Base-by-base conservation (phyloP, 2,888 invertebrate genomes). In the Drosophila cracens region DNA sequence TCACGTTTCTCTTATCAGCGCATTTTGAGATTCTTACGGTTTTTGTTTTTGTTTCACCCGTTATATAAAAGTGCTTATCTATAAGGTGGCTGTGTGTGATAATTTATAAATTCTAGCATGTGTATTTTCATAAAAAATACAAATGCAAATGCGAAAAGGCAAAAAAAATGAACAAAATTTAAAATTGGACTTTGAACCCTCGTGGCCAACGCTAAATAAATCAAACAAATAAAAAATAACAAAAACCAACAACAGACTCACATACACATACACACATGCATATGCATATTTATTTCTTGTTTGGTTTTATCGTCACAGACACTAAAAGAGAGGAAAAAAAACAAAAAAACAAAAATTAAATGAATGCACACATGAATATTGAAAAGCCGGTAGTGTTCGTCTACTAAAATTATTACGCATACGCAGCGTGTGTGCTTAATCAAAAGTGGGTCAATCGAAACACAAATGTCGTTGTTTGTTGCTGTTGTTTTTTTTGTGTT, bases 321-420 rank as follows among this genome's bases (percentile, higher is more conserved):
- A 46, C 36, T 25, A 11, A 46, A 11, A 34, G 48, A 46, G 34
- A 34, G 8, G 21, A 3, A 38, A 18, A 46, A 60, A 11, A 53
- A 16, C 58, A 43, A 31, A 27, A 52, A 21, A 25, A 43, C 11
- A 11, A 11, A 51, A 36, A 16, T 52, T 16, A 57, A 46, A 33
- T 49, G 36, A 65, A 61, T 60, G 49, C 34, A 71, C 38, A 64
- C 49, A 70, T 73, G 73, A 79, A 77, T 73, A 69, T 75, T 72
- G 73, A 88, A 89, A 88, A 70, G 85, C 85, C 85, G 85, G 85
- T 83, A 88, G 81, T 67, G 71, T 57, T 77, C 74, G 78, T 66
- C 68, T 79, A 67, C 75, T 48, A 62, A 48, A 71, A 74, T 69
- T 80, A 81, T 71, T 75, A 86, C 73, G 89, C 72, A 86, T 85